A percentile compares a stretch with the other conserved stretches of the same genome.
These are phyloP conservation scores for Neostethus bicornis DNA, from an alignment of 2,797 vertebrate genomes.

Conservation along the genomic window DNA sequence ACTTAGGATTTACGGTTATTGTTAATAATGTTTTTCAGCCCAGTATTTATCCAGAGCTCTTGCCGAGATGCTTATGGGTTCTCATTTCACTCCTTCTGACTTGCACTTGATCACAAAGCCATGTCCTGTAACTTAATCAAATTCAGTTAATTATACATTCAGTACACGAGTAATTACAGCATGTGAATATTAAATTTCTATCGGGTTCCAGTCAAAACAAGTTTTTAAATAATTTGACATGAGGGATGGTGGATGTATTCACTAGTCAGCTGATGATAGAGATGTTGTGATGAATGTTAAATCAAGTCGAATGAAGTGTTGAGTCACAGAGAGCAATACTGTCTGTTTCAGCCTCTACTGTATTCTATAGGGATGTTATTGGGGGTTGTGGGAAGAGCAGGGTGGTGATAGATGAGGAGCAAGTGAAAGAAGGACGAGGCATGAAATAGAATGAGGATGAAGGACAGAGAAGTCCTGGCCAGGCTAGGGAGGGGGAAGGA, in stretches of 20 bases:
- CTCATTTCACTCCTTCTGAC: conserved; percentile 20
- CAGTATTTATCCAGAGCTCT: conserved; percentile 1
- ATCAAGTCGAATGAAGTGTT: conserved; percentile 64
- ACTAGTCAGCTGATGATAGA: conserved; percentile 40
- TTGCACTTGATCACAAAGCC: conserved; percentile 30
- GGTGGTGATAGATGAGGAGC: conserved; percentile 74
- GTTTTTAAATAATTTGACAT: conserved; percentile 36
- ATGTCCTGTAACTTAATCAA: conserved; percentile 19
- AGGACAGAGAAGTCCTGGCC: conserved; percentile 71
- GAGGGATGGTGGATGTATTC: conserved; percentile 27
- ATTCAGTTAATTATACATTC: conserved; percentile 37
- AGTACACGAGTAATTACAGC: conserved; percentile 36
- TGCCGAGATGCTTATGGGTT: conserved; percentile 24
- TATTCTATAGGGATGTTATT: conserved; percentile 22
- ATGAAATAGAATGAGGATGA: conserved; percentile 81
- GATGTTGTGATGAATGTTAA: conserved; percentile 61
- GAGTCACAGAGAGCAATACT: conserved; percentile 65
- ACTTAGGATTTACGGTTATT: background rate
- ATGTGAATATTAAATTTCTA: conserved; percentile 35
- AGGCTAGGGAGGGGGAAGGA: conserved; percentile 42
- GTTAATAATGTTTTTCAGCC: background rate
- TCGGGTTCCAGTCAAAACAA: conserved; percentile 28
- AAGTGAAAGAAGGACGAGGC: conserved; percentile 74
- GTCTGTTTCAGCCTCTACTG: conserved; percentile 56
- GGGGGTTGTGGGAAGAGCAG: conserved; percentile 17